Evolutionary conservation across 2,113 vertebrate genomes (phyloP).

Genomic region (Abramis brama): DNA sequence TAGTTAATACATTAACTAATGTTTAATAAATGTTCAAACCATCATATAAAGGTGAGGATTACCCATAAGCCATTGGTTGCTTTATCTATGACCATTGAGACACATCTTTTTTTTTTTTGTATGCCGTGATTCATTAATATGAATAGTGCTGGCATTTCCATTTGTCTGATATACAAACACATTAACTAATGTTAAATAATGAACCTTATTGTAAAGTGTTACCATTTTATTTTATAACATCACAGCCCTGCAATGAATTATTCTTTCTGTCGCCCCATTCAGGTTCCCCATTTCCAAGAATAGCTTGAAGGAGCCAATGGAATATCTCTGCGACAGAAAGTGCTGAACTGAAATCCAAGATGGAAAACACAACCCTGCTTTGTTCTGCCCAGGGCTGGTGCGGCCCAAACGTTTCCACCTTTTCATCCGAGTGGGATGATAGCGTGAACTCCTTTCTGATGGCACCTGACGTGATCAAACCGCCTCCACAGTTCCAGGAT

Average conservation of each 20-base stretch:
- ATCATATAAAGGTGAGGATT: too few relatives aligned
- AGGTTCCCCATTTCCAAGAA: constrained; percentile 35
- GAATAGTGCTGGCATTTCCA: too few relatives aligned
- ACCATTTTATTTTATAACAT: not conserved
- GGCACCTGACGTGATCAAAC: constrained; percentile 59
- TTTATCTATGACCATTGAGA: too few relatives aligned
- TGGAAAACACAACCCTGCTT: constrained; percentile 69
- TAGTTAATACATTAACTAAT: too few relatives aligned
- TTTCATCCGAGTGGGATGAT: constrained; percentile 63
- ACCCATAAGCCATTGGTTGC: too few relatives aligned
- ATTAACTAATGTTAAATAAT: too few relatives aligned
- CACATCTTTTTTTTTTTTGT: too few relatives aligned
- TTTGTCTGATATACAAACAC: too few relatives aligned
- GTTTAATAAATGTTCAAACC: too few relatives aligned
- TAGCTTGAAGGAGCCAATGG: constrained; percentile 27
- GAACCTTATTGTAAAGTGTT: too few relatives aligned
- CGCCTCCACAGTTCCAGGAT: constrained; percentile 54
- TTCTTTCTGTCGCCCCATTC: not conserved
- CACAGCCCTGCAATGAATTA: constrained; percentile 11
- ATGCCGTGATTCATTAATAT: too few relatives aligned
- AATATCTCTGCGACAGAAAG: constrained; percentile 56
- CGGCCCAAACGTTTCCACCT: constrained; percentile 72
- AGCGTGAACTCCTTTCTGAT: constrained; percentile 50
- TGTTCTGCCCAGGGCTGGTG: constrained; percentile 75
- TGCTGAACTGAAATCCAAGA: constrained; percentile 40